Percentiles rank a stretch among this genome's conserved stretches.
Conservation (phyloP, 2,888 invertebrate species). For the Mesodorylaimus sp. region DNA sequence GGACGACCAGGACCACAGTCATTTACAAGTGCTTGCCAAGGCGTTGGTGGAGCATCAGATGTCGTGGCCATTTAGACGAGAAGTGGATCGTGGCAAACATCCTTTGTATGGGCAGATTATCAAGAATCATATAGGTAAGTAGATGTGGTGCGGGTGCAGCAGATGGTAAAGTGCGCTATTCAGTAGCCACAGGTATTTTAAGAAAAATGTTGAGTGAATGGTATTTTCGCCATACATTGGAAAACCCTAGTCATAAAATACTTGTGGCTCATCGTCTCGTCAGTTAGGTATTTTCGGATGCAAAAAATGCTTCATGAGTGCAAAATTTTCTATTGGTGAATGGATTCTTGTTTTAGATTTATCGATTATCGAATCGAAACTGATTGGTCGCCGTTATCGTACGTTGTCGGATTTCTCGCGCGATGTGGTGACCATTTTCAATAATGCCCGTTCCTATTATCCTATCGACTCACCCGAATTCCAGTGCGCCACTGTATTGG, state of each 20-base stretch:
- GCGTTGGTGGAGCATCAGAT: constrained; percentile 35
- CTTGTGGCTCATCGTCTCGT: too few relatives aligned
- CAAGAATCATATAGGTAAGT: constrained; percentile 35
- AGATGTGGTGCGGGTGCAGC: neutral
- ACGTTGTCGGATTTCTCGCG: constrained; percentile 60
- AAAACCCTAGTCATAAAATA: too few relatives aligned
- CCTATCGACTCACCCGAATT: constrained; percentile 85
- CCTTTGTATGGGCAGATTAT: constrained; percentile 73
- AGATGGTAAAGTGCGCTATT: too few relatives aligned
- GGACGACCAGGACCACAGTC: neutral
- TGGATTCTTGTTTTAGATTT: constrained; percentile 47
- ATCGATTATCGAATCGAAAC: constrained; percentile 48
- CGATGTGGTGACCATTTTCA: constrained; percentile 94
- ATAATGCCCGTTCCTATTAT: constrained; percentile 94
- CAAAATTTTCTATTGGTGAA: neutral
- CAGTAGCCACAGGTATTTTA: too few relatives aligned
- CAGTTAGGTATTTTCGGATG: too few relatives aligned
- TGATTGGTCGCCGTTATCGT: constrained; percentile 27
- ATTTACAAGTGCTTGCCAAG: neutral
- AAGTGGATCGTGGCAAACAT: constrained; percentile 82
- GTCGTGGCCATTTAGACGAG: constrained; percentile 94
- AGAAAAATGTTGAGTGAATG: too few relatives aligned
- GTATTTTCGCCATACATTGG: too few relatives aligned
- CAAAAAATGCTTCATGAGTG: neutral
- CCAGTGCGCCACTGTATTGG: constrained; percentile 82